Conservation (phyloP, 37 sponge, comb jelly and placozoan genomes). For the Spongia lamella region DNA sequence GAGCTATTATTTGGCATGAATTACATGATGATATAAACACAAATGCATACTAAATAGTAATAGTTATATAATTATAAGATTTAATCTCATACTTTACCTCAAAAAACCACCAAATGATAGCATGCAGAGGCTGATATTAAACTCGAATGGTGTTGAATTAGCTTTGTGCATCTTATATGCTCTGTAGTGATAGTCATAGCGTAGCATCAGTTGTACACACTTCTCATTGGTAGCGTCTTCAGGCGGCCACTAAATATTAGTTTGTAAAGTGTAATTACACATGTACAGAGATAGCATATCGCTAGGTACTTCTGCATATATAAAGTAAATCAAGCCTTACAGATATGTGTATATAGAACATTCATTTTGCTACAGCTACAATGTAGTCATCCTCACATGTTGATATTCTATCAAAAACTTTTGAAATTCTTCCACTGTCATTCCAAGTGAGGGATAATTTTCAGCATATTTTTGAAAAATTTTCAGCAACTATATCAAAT, state of each 20-base stretch:
- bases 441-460: conserved; percentile 43
- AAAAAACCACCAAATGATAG: conserved; percentile 75
- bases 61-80: too few relatives aligned
- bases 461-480: conserved; percentile 51
- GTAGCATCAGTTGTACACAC: conserved; percentile 26
- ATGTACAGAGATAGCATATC: conserved; percentile 66
- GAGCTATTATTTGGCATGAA: too few relatives aligned
- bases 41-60: too few relatives aligned
- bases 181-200: conserved; percentile 60
- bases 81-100: too few relatives aligned
- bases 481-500: conserved; percentile 39
- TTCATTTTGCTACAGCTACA: too few relatives aligned
- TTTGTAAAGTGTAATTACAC: too few relatives aligned
- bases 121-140: conserved; percentile 12
- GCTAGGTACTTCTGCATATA: too few relatives aligned
- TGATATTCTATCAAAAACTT: conserved; percentile 50
- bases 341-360: too few relatives aligned
- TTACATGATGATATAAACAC: too few relatives aligned
- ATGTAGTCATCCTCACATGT: conserved; percentile 47
- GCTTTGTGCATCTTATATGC: conserved; percentile 64
- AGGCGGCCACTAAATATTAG: conserved; percentile 49
- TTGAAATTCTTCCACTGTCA: conserved; percentile 61
- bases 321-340: too few relatives aligned
- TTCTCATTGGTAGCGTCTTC: not conserved
- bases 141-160: conserved; percentile 29